Conservation (phyloP, 2,113 vertebrate species). For the Sakesphorus luctuosus region DNA sequence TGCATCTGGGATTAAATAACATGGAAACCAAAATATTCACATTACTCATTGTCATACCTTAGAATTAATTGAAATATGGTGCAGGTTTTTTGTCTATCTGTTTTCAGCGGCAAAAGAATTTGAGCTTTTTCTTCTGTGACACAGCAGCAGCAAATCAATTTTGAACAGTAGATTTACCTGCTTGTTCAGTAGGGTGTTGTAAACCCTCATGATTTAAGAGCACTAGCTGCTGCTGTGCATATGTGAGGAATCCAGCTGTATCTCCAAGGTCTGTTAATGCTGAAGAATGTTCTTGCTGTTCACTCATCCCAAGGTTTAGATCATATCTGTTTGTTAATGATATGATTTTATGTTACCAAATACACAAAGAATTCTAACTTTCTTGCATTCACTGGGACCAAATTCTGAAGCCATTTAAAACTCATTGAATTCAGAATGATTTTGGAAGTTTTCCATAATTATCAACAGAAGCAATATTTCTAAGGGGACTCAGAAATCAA, state of each 20-base stretch:
- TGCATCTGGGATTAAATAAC: neutral
- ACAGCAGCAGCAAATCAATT: constrained; percentile 25
- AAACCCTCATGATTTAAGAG: constrained; percentile 43
- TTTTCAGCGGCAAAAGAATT: neutral
- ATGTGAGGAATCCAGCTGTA: neutral
- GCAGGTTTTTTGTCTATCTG: neutral
- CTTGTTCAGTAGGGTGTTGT: neutral
- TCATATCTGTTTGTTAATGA: neutral
- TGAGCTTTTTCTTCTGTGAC: constrained; percentile 6
- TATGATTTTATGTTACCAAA: constrained; percentile 9
- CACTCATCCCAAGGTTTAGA: neutral
- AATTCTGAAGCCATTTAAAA: neutral
- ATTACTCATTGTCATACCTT: neutral
- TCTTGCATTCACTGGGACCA: neutral
- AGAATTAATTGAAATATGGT: neutral
- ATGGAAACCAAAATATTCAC: neutral
- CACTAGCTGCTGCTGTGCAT: neutral
- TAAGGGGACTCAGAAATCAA: neutral
- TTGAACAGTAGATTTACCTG: constrained; percentile 35
- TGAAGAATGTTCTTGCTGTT: neutral
- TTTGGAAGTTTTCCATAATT: neutral
- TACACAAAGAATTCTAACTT: neutral
- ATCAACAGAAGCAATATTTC: neutral
- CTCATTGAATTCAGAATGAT: neutral
- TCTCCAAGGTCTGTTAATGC: neutral